phyloP scores from a whole-genome alignment of 2,888 invertebrate genomes.

The Peribatodes rhomboidaria region DNA sequence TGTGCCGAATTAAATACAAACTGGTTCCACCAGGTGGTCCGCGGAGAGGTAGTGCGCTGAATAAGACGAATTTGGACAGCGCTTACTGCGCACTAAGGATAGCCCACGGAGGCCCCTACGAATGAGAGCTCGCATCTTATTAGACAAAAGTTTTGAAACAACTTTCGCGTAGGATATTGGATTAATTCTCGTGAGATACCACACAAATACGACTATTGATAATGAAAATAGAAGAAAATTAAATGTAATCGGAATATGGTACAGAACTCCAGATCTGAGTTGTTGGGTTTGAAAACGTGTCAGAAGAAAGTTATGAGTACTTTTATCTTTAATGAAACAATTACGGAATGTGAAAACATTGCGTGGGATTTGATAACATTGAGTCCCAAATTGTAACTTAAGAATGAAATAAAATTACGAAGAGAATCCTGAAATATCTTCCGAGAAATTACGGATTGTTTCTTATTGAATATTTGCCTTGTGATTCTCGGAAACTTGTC shows the following conservation, averaged over 20 bases:
- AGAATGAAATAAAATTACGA: neutral
- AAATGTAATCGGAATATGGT: neutral
- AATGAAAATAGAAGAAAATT: neutral
- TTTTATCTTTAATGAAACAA: neutral
- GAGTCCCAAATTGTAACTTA: neutral
- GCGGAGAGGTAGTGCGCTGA: conserved; percentile 38
- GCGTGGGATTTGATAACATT: neutral
- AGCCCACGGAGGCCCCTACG: conserved; percentile 44
- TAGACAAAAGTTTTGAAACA: conserved; percentile 37
- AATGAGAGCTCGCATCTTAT: conserved; percentile 40
- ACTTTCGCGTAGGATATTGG: conserved; percentile 18
- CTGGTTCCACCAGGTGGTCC: conserved; percentile 51
- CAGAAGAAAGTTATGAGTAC: neutral
- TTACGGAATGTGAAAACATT: neutral
- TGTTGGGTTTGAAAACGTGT: neutral
- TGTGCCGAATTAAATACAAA: conserved; percentile 47
- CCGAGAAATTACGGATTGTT: neutral
- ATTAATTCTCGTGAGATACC: conserved; percentile 11
- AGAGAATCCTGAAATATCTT: neutral
- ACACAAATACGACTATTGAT: neutral
- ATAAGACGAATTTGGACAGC: conserved; percentile 43
- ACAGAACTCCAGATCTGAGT: neutral
- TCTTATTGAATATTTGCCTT: neutral
- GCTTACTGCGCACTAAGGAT: conserved; percentile 45
- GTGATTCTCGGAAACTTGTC: neutral